Evolutionary conservation across 2,797 vertebrate genomes (phyloP).

Genomic region (Sebastes matsubarae): DNA sequence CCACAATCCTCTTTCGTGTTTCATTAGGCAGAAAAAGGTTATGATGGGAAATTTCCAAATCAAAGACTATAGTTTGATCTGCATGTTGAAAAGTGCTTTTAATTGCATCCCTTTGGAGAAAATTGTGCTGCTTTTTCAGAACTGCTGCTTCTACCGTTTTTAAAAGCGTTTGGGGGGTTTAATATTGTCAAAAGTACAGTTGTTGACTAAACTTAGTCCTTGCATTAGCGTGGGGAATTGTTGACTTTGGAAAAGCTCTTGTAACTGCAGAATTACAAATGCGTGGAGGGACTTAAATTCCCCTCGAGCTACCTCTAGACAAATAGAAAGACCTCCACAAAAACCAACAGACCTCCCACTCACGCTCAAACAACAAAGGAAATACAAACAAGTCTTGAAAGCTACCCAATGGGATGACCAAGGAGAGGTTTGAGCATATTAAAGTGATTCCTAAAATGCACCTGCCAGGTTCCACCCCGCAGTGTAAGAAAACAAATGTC

Average conservation of each 20-base stretch:
- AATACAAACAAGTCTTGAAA: slow-evolving; percentile 28
- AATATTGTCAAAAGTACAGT: slow-evolving; percentile 28
- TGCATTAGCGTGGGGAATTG: slow-evolving; percentile 32
- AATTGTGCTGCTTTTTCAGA: slow-evolving; percentile 2
- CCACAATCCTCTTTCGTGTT: neutral
- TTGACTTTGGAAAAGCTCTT: slow-evolving; percentile 49
- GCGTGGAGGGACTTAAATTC: slow-evolving; percentile 40
- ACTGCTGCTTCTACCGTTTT: slow-evolving; percentile 4
- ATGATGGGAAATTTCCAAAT: slow-evolving; percentile 11
- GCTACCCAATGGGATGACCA: slow-evolving; percentile 34
- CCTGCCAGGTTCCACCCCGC: neutral
- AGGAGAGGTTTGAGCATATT: slow-evolving; percentile 6
- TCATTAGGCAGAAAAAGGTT: neutral
- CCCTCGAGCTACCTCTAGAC: slow-evolving; percentile 28
- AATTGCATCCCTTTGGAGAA: slow-evolving; percentile 23
- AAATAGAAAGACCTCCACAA: slow-evolving; percentile 36
- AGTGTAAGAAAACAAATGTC: neutral
- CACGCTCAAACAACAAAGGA: slow-evolving; percentile 10
- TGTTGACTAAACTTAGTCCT: slow-evolving; percentile 38
- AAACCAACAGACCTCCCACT: slow-evolving; percentile 29
- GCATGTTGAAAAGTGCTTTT: slow-evolving; percentile 24
- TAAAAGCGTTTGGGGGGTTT: neutral
- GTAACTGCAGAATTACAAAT: slow-evolving; percentile 51
- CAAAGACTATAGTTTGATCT: neutral
- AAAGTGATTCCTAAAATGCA: slow-evolving; percentile 7